phyloP scores from a whole-genome alignment of 2,888 invertebrate genomes.

The Plebejus melissa region DNA sequence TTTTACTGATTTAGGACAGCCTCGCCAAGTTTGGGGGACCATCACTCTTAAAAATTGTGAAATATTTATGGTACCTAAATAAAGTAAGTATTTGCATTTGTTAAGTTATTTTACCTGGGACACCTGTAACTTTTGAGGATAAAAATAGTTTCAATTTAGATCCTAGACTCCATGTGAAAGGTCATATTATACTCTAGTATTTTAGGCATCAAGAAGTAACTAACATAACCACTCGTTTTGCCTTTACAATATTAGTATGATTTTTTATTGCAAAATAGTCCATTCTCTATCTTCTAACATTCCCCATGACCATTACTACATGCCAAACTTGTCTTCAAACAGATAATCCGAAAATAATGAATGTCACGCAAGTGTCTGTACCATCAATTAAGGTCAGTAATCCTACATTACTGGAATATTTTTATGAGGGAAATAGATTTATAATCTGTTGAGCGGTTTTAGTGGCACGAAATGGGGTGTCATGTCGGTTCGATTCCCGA shows the following conservation, averaged over 20 bases:
- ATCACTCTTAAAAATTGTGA: no score
- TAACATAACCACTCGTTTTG: neutral
- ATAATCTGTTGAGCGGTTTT: slow-evolving; percentile 60
- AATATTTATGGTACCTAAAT: no score
- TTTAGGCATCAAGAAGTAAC: neutral
- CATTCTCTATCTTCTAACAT: neutral
- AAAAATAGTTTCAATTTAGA: neutral
- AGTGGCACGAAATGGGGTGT: slow-evolving; percentile 53
- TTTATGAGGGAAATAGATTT: slow-evolving; percentile 59
- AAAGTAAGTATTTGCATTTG: no score
- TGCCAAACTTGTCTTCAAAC: neutral
- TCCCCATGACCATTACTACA: neutral
- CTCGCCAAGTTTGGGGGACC: no score
- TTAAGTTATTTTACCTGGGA: neutral
- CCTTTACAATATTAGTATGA: neutral
- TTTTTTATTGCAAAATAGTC: neutral
- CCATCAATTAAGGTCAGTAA: slow-evolving; percentile 22
- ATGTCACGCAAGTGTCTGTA: slow-evolving; percentile 1
- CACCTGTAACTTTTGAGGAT: neutral
- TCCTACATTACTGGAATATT: slow-evolving; percentile 42
- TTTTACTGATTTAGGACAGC: neutral
- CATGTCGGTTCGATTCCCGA: slow-evolving; percentile 35
- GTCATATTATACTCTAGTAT: no score
- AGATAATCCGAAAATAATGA: slow-evolving; percentile 23
- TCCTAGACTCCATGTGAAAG: neutral